Percentiles rank a stretch among this genome's conserved stretches.
Conservation (phyloP, 2,113 vertebrate genomes). For the Siniperca chuatsi region DNA sequence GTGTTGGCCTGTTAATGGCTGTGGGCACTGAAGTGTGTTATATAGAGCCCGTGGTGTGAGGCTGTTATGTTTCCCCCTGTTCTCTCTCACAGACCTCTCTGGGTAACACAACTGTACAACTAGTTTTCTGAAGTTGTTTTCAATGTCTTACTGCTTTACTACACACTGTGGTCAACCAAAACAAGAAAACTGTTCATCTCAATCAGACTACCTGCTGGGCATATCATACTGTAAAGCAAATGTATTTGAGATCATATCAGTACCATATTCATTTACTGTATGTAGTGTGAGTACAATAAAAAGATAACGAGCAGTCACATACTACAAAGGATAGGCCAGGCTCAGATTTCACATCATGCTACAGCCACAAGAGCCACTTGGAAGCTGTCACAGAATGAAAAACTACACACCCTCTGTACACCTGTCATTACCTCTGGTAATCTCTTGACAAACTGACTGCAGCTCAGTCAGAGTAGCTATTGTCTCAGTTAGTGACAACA, state of each 20-base stretch:
- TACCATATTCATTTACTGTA: background rate
- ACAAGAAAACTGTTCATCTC: background rate
- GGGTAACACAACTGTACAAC: constrained; percentile 57
- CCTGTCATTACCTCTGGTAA: constrained; percentile 17
- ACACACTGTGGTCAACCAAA: background rate
- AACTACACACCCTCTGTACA: background rate
- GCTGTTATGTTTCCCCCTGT: constrained; percentile 58
- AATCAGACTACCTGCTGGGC: background rate
- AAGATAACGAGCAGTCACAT: background rate
- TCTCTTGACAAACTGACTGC: constrained; percentile 25
- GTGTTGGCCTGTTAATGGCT: constrained; percentile 65
- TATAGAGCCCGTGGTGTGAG: constrained; percentile 72
- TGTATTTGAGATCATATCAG: background rate
- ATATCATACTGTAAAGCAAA: background rate
- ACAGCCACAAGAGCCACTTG: constrained; percentile 6
- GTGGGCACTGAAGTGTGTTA: constrained; percentile 71
- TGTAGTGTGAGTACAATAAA: background rate
- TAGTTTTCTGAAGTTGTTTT: constrained; percentile 62
- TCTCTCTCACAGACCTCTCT: constrained; percentile 45
- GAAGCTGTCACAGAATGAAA: constrained; percentile 8
- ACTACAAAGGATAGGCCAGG: background rate
- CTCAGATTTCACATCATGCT: constrained; percentile 10
- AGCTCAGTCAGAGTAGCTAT: constrained; percentile 38
- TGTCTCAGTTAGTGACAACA: constrained; percentile 29
- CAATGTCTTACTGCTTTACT: constrained; percentile 21